Conservation (phyloP, 1,140 invertebrate species). For the Sinonovacula constricta region DNA sequence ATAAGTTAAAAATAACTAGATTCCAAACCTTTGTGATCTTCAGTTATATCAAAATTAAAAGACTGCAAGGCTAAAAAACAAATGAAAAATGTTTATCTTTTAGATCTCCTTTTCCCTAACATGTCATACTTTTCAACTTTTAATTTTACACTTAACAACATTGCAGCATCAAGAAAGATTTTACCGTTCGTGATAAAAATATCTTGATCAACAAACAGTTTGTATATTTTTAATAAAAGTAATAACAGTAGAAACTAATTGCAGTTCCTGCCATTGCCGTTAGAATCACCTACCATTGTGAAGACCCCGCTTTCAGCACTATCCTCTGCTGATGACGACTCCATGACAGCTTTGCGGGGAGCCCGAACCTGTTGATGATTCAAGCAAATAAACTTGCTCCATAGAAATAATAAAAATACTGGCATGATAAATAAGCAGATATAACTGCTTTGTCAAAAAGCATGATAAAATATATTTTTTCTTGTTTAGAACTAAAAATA, state of each 20-base stretch:
- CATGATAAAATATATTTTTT: background rate
- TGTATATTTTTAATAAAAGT: background rate
- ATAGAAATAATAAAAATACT: background rate
- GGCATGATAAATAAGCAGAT: background rate
- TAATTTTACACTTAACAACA: too few relatives aligned
- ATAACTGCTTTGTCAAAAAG: background rate
- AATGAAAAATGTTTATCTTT: too few relatives aligned
- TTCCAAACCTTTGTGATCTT: too few relatives aligned
- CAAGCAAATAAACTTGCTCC: background rate
- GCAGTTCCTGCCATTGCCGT: background rate
- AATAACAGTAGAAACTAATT: background rate
- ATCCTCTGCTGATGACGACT: background rate
- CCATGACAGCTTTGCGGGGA: slow-evolving; percentile 1
- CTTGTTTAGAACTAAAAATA: background rate
- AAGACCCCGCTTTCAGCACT: slow-evolving; percentile 39
- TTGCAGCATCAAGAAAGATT: too few relatives aligned
- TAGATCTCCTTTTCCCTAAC: too few relatives aligned
- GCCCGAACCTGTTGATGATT: slow-evolving; percentile 17
- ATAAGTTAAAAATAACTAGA: too few relatives aligned
- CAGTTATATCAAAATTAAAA: too few relatives aligned
- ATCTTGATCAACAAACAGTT: background rate
- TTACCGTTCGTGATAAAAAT: background rate
- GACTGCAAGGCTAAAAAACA: too few relatives aligned
- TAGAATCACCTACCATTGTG: slow-evolving; percentile 27
- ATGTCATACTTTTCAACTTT: too few relatives aligned